Evolutionary conservation across 2,797 vertebrate genomes (phyloP), one percentile per base, ranked within the genome.

Genomic region (Notamacropus eugenii): DNA sequence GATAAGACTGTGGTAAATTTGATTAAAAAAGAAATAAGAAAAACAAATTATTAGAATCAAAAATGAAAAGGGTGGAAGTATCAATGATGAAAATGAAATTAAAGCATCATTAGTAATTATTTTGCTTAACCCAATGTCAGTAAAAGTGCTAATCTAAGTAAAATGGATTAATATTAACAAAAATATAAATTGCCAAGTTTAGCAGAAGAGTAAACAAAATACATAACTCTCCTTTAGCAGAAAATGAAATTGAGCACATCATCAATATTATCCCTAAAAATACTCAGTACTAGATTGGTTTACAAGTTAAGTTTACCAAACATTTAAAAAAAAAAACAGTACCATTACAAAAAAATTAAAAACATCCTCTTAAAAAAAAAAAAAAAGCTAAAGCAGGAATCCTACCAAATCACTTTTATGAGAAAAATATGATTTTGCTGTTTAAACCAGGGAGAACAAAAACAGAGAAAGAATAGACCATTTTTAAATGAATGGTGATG

Each of bases 11-110:
- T 62, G 31, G 59, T 34, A n/a, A 67, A 67, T 67, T 67, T 34
- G 1, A n/a, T 67, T 67, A 34, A 67, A 67, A 67, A 62, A 14
- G 3, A 67, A 29, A 1, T 14, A 62, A 59, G 29, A 29, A 59
- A 34, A 14, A 34, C 9, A 67, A 62, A 62, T 31, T 5, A 67
- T n/a, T 67, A n/a, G 13, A 34, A 67, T 67, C 12, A 67, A 67
- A 67, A 67, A 14, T 67, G 31, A 34, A 16, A 67, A n/a, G 1
- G 4, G 4, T 34, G 0, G 4, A 16, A 4, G 4, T 1, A 5
- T 5, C 31, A 67, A 34, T 29, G 10, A 67, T 67, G 59, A 67
- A 5, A 34, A 67, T 67, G 59, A 5, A 67, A 67, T 67, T n/a
- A 16, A 67, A 67, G 4, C 0, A 34, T 67, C 31, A 34, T 67